Evolutionary conservation across 2,888 invertebrate species (phyloP).

Genomic region (Acanthococcus lagerstroemiae): DNA sequence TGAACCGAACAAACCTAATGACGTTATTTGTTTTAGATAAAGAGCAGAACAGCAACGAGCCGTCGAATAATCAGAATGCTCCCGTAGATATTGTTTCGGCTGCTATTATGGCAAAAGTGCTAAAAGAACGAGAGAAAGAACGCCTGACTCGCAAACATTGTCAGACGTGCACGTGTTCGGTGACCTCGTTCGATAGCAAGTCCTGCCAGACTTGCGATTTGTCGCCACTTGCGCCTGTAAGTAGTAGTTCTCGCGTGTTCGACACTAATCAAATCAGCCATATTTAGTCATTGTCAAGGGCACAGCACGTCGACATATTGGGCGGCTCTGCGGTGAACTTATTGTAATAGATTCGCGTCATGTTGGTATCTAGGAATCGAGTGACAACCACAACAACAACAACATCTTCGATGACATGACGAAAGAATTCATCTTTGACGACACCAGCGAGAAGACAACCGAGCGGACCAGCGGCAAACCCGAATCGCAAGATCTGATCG

Average conservation of each 20-base stretch:
- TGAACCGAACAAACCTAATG: too few relatives aligned
- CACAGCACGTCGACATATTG: too few relatives aligned
- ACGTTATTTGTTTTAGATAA: conserved; percentile 36
- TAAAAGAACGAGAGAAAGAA: conserved; percentile 77
- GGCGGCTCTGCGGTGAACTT: too few relatives aligned
- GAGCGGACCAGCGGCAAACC: not conserved
- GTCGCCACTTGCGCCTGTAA: too few relatives aligned
- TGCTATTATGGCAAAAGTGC: conserved; percentile 80
- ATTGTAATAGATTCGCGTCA: too few relatives aligned
- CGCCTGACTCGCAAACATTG: conserved; percentile 67
- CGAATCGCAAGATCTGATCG: conserved; percentile 27
- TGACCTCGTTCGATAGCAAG: conserved; percentile 33
- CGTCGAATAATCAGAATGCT: conserved; percentile 36
- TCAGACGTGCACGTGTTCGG: conserved; percentile 65
- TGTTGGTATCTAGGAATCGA: not conserved
- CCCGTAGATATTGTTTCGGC: conserved; percentile 70
- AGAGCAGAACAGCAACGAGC: not conserved
- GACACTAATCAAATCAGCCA: too few relatives aligned
- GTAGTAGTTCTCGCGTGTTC: too few relatives aligned
- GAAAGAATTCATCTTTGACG: not conserved
- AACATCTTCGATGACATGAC: not conserved
- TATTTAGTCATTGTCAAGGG: too few relatives aligned
- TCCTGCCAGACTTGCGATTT: conserved; percentile 20
- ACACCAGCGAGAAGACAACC: not conserved
- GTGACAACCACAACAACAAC: too few relatives aligned